Percentiles rank a stretch among this genome's conserved stretches.
Evolutionary conservation across 1,140 invertebrate species (phyloP).

Genomic region (Pygmarrhopalites habei): DNA sequence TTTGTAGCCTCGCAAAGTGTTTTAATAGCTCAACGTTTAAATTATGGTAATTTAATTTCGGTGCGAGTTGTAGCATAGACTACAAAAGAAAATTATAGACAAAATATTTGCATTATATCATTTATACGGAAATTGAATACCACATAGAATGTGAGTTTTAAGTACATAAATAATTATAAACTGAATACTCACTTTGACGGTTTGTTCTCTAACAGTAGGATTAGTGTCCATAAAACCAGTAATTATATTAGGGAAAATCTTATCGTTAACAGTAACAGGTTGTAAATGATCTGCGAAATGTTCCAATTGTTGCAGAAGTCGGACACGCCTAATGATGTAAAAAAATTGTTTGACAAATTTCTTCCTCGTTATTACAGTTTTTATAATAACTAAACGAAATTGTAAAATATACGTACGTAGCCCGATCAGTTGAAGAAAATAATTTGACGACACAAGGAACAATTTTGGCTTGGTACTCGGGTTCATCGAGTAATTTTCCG

Average conservation of each 20-base stretch:
- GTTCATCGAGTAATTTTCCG: slow-evolving; percentile 74
- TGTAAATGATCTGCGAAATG: slow-evolving; percentile 56
- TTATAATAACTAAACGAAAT: too few relatives aligned
- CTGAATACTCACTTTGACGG: slow-evolving; percentile 76
- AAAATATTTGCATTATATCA: too few relatives aligned
- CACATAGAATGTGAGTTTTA: not conserved
- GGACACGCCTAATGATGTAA: too few relatives aligned
- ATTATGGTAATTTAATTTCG: slow-evolving; percentile 97
- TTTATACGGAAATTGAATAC: too few relatives aligned
- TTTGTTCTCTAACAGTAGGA: slow-evolving; percentile 90
- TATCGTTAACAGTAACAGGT: slow-evolving; percentile 64
- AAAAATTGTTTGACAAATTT: too few relatives aligned
- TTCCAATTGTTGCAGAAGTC: slow-evolving; percentile 84
- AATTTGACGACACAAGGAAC: slow-evolving; percentile 96
- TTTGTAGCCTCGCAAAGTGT: slow-evolving; percentile 90
- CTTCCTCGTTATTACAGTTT: too few relatives aligned
- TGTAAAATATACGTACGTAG: too few relatives aligned
- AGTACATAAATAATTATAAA: slow-evolving; percentile 19
- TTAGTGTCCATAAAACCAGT: slow-evolving; percentile 95
- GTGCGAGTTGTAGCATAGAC: slow-evolving; percentile 86
- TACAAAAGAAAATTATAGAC: slow-evolving; percentile 46
- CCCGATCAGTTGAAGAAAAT: slow-evolving; percentile 89
- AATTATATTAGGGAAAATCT: slow-evolving; percentile 82
- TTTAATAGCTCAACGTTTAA: slow-evolving; percentile 91
- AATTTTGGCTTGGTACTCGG: slow-evolving; percentile 92